phyloP scores from a whole-genome alignment of 2,797 vertebrate genomes.

The Atherinosoma microstoma region DNA sequence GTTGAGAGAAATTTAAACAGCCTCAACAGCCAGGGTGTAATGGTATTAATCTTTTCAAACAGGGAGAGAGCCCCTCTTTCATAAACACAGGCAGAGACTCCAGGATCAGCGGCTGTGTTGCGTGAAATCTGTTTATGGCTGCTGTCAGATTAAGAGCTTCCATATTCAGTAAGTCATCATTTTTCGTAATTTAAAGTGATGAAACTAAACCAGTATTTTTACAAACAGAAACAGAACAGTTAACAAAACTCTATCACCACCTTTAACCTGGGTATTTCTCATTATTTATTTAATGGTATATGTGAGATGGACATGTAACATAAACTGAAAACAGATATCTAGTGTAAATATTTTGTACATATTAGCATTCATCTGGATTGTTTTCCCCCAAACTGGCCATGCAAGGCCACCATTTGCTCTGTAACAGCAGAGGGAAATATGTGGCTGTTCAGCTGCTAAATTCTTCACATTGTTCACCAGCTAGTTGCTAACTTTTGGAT shows the following conservation, averaged over 20 bases:
- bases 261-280: not conserved
- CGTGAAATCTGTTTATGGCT: conserved; percentile 61
- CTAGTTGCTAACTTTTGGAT: not conserved
- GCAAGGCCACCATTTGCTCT: not conserved
- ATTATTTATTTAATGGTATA: not conserved
- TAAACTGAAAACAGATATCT: not conserved
- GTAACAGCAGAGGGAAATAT: not conserved
- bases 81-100: conserved; percentile 80
- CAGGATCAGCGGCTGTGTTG: conserved; percentile 43
- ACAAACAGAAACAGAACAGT: conserved; percentile 11
- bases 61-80: conserved; percentile 74
- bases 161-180: conserved; percentile 20
- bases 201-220: not conserved
- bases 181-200: conserved; percentile 30
- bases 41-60: conserved; percentile 84
- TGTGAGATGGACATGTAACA: not conserved
- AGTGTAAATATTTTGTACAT: not conserved
- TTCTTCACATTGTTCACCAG: not conserved
- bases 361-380: not conserved
- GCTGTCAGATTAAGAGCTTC: conserved; percentile 55
- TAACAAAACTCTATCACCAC: not conserved
- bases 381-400: not conserved
- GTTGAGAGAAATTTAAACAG: conserved; percentile 81
- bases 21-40: conserved; percentile 75
- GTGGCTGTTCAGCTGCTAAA: not conserved